These are phyloP conservation scores for Scotopteryx bipunctaria DNA, from an alignment of 2,888 invertebrate species.

Conservation along the genomic window DNA sequence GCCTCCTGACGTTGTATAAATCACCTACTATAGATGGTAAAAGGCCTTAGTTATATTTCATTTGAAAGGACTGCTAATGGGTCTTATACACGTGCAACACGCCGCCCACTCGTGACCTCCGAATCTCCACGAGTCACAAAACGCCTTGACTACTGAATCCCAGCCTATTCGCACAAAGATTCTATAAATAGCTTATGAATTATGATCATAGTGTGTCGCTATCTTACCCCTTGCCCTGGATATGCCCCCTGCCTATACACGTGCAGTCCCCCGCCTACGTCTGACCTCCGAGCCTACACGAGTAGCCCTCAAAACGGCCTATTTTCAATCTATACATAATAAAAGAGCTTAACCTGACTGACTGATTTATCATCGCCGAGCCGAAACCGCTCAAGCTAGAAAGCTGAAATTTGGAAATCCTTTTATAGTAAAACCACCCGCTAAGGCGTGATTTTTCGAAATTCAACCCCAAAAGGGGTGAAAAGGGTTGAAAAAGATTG, in stretches of 20 bases:
- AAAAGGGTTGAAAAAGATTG: too few relatives aligned
- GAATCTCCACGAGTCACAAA: not conserved
- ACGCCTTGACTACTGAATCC: slow-evolving; percentile 2
- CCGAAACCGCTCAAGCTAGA: too few relatives aligned
- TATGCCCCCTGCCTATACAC: slow-evolving; percentile 4
- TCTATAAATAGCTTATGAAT: not conserved
- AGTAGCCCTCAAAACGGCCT: not conserved
- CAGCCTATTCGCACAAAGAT: not conserved
- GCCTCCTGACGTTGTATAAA: too few relatives aligned
- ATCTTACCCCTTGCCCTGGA: not conserved
- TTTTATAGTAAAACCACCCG: too few relatives aligned
- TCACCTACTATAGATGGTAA: too few relatives aligned
- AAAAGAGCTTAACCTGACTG: too few relatives aligned
- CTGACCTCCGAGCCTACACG: slow-evolving; percentile 5
- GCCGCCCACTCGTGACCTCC: slow-evolving; percentile 14
- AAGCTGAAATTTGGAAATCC: too few relatives aligned
- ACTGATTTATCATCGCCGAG: too few relatives aligned
- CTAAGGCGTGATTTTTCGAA: too few relatives aligned
- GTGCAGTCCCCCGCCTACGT: slow-evolving; percentile 23
- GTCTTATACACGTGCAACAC: slow-evolving; percentile 22
- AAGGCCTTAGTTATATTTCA: too few relatives aligned
- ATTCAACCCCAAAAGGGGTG: too few relatives aligned
- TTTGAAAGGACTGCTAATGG: too few relatives aligned
- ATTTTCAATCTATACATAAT: not conserved
- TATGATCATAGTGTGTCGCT: not conserved